Evolutionary conservation across 2,888 invertebrate genomes (phyloP).

Genomic region (Noctua fimbriata): DNA sequence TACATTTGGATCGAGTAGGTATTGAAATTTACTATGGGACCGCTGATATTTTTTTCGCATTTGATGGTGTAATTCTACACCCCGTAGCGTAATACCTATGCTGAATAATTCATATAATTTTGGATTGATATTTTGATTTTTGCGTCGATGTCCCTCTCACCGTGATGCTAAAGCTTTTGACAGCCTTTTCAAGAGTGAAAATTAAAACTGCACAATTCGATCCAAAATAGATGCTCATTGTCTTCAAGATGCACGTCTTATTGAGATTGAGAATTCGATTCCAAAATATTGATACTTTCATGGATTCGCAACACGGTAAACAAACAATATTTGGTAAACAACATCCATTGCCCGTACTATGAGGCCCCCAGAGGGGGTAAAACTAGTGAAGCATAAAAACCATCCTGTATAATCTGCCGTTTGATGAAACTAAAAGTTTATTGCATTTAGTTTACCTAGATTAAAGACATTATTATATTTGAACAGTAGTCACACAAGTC

Average conservation of each 20-base stretch:
- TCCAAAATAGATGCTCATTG: not conserved
- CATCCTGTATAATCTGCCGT: not conserved
- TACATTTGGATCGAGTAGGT: no score
- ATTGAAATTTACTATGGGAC: no score
- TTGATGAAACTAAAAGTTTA: not conserved
- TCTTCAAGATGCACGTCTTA: not conserved
- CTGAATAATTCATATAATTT: not conserved
- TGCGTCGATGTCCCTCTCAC: not conserved
- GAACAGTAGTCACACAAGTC: not conserved
- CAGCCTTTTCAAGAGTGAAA: not conserved
- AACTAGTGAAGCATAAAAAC: not conserved
- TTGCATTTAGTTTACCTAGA: not conserved
- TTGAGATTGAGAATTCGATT: not conserved
- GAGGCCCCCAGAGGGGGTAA: not conserved
- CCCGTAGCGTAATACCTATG: not conserved
- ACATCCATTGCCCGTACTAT: not conserved
- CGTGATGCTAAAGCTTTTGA: not conserved
- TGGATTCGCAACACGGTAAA: not conserved
- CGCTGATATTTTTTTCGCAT: no score
- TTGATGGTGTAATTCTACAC: not conserved
- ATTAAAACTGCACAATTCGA: not conserved
- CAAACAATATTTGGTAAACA: not conserved
- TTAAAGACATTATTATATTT: not conserved
- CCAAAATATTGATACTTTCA: not conserved
- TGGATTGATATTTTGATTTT: no score